Evolutionary conservation across 2,888 invertebrate genomes (phyloP), one percentile per base, ranked within the genome.

Genomic region (Augochlorella aurata): DNA sequence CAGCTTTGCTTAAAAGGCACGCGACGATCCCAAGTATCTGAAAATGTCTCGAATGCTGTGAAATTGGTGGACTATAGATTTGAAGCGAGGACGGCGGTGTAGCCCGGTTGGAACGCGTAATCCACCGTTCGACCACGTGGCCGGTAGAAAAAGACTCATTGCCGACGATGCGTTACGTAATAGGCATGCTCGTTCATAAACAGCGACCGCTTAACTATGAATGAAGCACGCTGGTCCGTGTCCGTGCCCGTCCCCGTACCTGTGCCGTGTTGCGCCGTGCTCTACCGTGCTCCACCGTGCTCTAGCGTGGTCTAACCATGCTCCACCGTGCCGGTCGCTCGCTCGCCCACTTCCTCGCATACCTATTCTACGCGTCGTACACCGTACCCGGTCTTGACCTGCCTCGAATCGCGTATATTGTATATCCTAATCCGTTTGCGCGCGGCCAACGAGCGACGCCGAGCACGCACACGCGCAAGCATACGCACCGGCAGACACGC

Each of bases 351-450:
- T 86, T 77, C 77, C 77, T 76, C 77, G 70, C 74, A 69, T 79
- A 77, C 74, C 77, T 80, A 76, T 73, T 65, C 63, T 38, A 70
- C 68, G 54, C 71, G 79, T 74, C 44, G 70, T 29, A 16, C 16
- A 16, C 18, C 29, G 72, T 75, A 67, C 68, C 72, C 80, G 79
- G 77, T 88, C 91, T 88, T 85, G 89, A 91, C 90, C 90, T 89
- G 85, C 88, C 90, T 88, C 89, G 89, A 91, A 86, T 84, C 87
- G 79, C 81, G 84, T 84, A 83, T 85, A 88, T 87, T 80, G 85
- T 84, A 83, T 85, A 88, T 87, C 82, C 85, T 85, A 87, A 87
- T 87, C 83, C 85, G 71, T 74, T 71, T 45, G 74, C 69, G 69
- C 70, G 10, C 63, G 71, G 58, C 71, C 75, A 68, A 74, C 68